Evolutionary conservation across 92 coral and sea anemone species (phyloP), one percentile per base, ranked within the genome.

Genomic region (Galaxea fascicularis): DNA sequence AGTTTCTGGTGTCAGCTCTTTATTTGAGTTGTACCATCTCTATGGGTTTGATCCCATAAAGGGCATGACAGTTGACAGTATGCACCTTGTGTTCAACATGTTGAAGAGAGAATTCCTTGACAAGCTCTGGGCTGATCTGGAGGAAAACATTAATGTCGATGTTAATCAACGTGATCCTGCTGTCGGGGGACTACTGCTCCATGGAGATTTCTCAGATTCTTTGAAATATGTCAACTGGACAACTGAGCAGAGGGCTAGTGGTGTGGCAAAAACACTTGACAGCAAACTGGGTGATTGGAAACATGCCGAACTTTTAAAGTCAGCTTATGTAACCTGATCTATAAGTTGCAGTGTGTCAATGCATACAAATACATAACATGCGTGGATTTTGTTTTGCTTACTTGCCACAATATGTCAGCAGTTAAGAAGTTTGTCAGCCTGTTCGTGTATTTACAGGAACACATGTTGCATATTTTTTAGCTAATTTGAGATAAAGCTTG

Each of bases 71-170:
- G 84, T 88, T 10, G 92, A 90, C 54, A 68, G 92, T 8, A 90
- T 93, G 96, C 96, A 93, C 46, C 83, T 90, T 0, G 51, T 86
- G 10, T 87, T 93, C 52, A 93, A 93, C 51, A 80, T 93, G 86
- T 79, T 90, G 8, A 90, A 85, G 73, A 85, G 78, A 71, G 96
- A 90, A 62, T 90, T 93, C 30, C 47, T 85, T 1, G 94, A 85
- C 29, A 90, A 93, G 63, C 69, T 93, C 69, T 93, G 94, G 97
- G 62, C 82, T 8, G 92, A 93, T 30, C 75, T 81, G 30, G 90
- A 84, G 46, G 91, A 83, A 9, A 92, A 89, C 52, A 77, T 76
- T 6, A 79, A 54, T 0, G 64, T 54, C 28, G 62, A 60, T 1
- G 86, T 90, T 1, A 79, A 93, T 83, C 90, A 86, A 10, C 87